Evolutionary conservation across 2,888 invertebrate species (phyloP), one percentile per base, ranked within the genome.

Genomic region (Parnassius mnemosyne): DNA sequence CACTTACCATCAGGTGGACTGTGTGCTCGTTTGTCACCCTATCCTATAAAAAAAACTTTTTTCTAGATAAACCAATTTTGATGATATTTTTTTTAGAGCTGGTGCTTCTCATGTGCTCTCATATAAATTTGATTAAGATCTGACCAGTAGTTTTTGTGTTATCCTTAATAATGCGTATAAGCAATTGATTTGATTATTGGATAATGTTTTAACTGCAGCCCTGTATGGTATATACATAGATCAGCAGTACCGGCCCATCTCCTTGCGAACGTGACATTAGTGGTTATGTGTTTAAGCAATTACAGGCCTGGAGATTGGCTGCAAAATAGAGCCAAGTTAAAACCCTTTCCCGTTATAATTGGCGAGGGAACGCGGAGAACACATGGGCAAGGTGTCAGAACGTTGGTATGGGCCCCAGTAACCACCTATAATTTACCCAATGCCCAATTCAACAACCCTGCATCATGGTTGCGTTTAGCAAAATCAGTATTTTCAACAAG

Each of bases 321-420:
- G 72, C 70, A 70, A 71, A 71, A 69, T 74, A 71, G 71, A 66
- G 70, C 68, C 71, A 69, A 71, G 71, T 75, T 74, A 77, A 76
- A 76, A 71, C 74, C 70, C 71, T 68, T 76, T 84, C 80, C 89
- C 89, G 89, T 89, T 89, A 89, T 89, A 89, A 89, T 87, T 80
- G 82, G 77, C 74, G 63, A 64, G 70, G 68, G 73, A 77, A 74
- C 75, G 16, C 53, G 41, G 52, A 71, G 74, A 74, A 68, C 69
- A 73, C 77, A 71, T 72, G 78, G 72, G 72, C 72, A 78, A 85
- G 84, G 87, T 88, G 89, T 88, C 88, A 84, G 85, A 77, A 69
- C 76, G 68, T 67, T 73, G 74, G 77, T 74, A 71, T 65, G 70
- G 71, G 71, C 73, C 68, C 72, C 67, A 67, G 67, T 68, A 60